Base-by-base conservation (phyloP, 2,797 vertebrate genomes). In the Heterohyrax brucei region DNA sequence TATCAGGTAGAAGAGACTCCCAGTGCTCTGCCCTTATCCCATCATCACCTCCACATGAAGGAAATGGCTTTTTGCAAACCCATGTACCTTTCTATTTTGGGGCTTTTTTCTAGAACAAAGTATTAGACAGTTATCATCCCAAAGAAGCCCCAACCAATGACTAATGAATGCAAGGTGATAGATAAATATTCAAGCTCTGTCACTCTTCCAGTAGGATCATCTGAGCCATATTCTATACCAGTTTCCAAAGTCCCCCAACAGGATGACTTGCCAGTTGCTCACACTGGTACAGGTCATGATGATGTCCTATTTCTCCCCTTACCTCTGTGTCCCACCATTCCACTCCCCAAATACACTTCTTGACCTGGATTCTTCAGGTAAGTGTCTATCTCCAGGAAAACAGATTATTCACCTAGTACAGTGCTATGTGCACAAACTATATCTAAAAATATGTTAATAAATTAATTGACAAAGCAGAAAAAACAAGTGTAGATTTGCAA, bases 151-250 rank as follows among this genome's bases (percentile, higher is more conserved):
- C 1, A 21, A 75, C 19, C n/a, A 72, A 61, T 62, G 59, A 75
- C 16, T 78, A 18, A 61, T 75, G 26, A 18, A 61, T 75, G 26
- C 66, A 22, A 79, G 26, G 0, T 85, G 56, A n/a, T 89, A 8
- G 53, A 89, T 89, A 95, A 76, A 94, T 64, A 97, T 48, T 33
- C 8, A 46, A 78, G 75, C 4, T 75, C 24, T 13, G 28, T 90
- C 18, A 72, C 1, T 18, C 13, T n/a, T 84, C 14, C 75, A 21
- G 48, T 44, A 24, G 30, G 9, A 70, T 10, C 9, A 22, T 59
- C 24, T 68, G 30, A 30, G n/a, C 22, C 8, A 87, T 26, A 44
- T 13, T 81, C 83, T 72, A 70, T n/a, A 75, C n/a, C 70, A 53
- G 53, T 83, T 85, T 77, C 70, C 18, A 10, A n/a, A 73, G 53